A percentile compares a stretch with the other conserved stretches of the same genome.
phyloP scores from a whole-genome alignment of 2,888 invertebrate species.

The Globia sparganii region DNA sequence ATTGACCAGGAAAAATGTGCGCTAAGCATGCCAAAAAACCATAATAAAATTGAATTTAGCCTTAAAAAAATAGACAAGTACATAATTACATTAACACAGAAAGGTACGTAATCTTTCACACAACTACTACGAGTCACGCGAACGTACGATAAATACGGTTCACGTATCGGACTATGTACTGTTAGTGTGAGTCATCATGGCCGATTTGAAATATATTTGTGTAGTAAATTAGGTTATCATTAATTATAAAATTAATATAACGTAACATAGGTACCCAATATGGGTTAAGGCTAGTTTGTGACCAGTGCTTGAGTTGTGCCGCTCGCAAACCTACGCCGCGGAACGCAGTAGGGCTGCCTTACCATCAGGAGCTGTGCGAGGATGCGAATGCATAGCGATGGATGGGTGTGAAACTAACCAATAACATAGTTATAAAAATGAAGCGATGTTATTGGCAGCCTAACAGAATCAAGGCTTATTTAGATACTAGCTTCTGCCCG shows the following conservation, averaged over 20 bases:
- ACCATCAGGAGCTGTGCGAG: neutral
- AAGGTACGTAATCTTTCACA: neutral
- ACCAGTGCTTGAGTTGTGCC: neutral
- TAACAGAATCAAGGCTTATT: neutral
- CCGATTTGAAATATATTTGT: slow-evolving; percentile 7
- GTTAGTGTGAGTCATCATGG: slow-evolving; percentile 24
- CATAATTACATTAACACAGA: neutral
- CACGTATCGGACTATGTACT: neutral
- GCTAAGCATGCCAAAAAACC: neutral
- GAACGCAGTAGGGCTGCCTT: neutral
- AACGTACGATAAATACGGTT: slow-evolving; percentile 1
- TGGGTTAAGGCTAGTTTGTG: slow-evolving; percentile 13
- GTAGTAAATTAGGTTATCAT: slow-evolving; percentile 8
- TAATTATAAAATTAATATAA: slow-evolving; percentile 5
- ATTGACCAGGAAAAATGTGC: no score
- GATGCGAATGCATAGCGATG: neutral
- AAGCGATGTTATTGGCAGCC: neutral
- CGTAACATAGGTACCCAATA: neutral
- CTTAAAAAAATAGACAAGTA: neutral
- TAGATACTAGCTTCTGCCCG: neutral
- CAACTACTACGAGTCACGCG: neutral
- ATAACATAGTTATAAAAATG: neutral
- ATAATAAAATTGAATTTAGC: neutral
- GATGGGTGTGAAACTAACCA: neutral
- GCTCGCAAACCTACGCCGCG: neutral